These are phyloP conservation scores for Apis florea DNA, from an alignment of 1,140 invertebrate genomes.

Conservation along the genomic window DNA sequence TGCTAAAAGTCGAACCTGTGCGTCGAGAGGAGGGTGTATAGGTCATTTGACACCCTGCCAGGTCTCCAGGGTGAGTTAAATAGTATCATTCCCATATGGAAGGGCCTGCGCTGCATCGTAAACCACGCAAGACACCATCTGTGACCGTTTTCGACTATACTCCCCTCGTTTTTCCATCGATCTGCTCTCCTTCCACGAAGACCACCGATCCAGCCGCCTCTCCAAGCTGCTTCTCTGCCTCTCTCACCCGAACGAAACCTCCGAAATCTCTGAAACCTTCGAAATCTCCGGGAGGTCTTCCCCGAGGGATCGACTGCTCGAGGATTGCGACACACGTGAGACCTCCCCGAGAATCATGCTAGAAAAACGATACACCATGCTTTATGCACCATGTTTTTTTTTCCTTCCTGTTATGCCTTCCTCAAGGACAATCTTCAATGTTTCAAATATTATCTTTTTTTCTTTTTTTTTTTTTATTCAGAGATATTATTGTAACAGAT, in stretches of 20 bases:
- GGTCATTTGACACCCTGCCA: slow-evolving; percentile 63
- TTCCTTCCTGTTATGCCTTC: background rate
- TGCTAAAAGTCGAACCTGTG: slow-evolving; percentile 25
- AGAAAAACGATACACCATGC: slow-evolving; percentile 25
- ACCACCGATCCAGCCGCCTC: slow-evolving; percentile 28
- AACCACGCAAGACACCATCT: slow-evolving; percentile 70
- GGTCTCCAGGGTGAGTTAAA: slow-evolving; percentile 60
- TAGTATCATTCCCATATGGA: slow-evolving; percentile 68
- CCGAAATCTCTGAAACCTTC: slow-evolving; percentile 40
- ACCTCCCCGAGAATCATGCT: slow-evolving; percentile 44
- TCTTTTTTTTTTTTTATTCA: background rate
- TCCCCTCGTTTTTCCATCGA: slow-evolving; percentile 59
- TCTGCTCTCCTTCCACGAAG: slow-evolving; percentile 49
- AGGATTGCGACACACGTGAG: slow-evolving; percentile 62
- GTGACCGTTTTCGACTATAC: slow-evolving; percentile 58
- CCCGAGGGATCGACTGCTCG: slow-evolving; percentile 44
- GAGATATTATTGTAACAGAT: background rate
- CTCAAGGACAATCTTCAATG: background rate
- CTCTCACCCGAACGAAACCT: slow-evolving; percentile 23
- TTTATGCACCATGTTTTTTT: background rate
- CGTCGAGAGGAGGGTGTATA: slow-evolving; percentile 15
- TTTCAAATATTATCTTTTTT: background rate
- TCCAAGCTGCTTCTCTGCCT: background rate
- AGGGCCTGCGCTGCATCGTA: slow-evolving; percentile 56
- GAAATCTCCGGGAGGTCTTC: slow-evolving; percentile 70